phyloP scores from a whole-genome alignment of 1,140 invertebrate genomes.

The Bombus confusus region DNA sequence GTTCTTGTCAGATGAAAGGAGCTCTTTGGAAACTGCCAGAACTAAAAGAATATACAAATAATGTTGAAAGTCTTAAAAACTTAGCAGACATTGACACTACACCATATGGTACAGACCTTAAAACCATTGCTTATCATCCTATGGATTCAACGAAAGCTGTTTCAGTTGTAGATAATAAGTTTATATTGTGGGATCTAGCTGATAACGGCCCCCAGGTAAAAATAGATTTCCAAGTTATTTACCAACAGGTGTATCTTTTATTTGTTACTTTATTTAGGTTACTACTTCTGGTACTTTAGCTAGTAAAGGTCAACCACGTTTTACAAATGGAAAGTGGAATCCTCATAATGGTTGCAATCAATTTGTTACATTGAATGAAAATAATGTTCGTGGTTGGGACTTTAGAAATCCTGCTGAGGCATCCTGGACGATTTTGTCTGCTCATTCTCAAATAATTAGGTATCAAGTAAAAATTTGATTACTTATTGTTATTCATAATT shows the following conservation, averaged over 20 bases:
- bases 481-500: neutral
- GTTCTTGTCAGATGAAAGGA: constrained; percentile 86
- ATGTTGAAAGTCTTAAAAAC: constrained; percentile 81
- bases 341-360: constrained; percentile 94
- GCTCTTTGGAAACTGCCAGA: constrained; percentile 88
- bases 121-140: constrained; percentile 93
- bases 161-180: constrained; percentile 88
- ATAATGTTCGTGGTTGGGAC: constrained; percentile 94
- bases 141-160: constrained; percentile 88
- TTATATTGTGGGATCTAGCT: constrained; percentile 82
- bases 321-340: constrained; percentile 95
- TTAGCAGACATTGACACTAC: constrained; percentile 82
- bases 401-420: constrained; percentile 87
- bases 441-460: constrained; percentile 93
- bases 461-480: constrained; percentile 59
- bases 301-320: constrained; percentile 88
- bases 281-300: constrained; percentile 81
- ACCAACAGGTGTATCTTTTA: neutral
- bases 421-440: constrained; percentile 92
- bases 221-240: neutral
- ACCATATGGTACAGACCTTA: constrained; percentile 88
- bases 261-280: constrained; percentile 69
- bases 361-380: constrained; percentile 92
- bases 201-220: constrained; percentile 82
- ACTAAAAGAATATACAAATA: constrained; percentile 78